Conservation (phyloP, 2,113 vertebrate species). For the Serilophus lunatus region DNA sequence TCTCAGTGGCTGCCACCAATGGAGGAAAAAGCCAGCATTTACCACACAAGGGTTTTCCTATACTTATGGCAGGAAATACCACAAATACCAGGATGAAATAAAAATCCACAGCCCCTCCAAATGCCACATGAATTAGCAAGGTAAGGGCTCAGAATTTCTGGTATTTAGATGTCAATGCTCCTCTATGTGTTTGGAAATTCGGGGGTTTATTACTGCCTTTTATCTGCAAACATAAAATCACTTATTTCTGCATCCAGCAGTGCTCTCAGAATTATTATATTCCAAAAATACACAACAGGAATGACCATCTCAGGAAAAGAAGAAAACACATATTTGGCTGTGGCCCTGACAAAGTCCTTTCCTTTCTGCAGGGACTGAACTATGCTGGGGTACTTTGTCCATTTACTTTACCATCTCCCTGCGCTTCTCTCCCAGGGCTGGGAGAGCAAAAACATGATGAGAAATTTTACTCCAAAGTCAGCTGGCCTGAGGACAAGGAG, state of each 20-base stretch:
- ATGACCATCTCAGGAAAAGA: background rate
- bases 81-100: slow-evolving; percentile 55
- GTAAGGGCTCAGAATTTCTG: slow-evolving; percentile 60
- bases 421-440: slow-evolving; percentile 2
- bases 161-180: slow-evolving; percentile 57
- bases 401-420: background rate
- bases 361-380: slow-evolving; percentile 1
- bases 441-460: slow-evolving; percentile 13
- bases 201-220: slow-evolving; percentile 9
- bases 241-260: slow-evolving; percentile 16
- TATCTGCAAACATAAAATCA: background rate
- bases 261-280: background rate
- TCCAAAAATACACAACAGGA: background rate
- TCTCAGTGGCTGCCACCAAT: slow-evolving; percentile 19
- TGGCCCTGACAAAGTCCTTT: background rate
- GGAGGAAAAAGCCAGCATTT: slow-evolving; percentile 20
- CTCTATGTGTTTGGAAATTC: slow-evolving; percentile 23
- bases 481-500: slow-evolving; percentile 24
- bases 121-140: slow-evolving; percentile 61
- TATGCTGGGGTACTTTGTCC: background rate
- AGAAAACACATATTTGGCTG: background rate
- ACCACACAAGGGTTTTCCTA: slow-evolving; percentile 60
- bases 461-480: slow-evolving; percentile 26
- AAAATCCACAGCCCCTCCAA: slow-evolving; percentile 58
- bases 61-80: slow-evolving; percentile 60